Evolutionary conservation across 2,888 invertebrate species (phyloP).

Genomic region (Leptinotarsa tumamoca): DNA sequence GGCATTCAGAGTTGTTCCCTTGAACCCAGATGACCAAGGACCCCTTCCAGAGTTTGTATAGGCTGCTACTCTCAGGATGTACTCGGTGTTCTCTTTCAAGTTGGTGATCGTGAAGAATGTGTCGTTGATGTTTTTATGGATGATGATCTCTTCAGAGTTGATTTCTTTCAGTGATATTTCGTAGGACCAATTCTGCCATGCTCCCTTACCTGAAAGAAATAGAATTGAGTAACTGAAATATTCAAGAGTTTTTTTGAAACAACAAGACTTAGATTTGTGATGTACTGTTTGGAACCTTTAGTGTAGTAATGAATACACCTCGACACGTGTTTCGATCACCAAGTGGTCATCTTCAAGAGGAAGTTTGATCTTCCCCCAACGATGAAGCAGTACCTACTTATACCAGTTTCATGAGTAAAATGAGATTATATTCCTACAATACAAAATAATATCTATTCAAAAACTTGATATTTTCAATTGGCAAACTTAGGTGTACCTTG

Average conservation of each 20-base stretch:
- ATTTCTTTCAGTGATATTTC: slow-evolving; percentile 77
- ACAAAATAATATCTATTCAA: not conserved
- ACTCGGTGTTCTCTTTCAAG: slow-evolving; percentile 80
- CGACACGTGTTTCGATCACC: too few species aligned
- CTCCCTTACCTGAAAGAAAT: slow-evolving; percentile 69
- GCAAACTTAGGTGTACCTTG: slow-evolving; percentile 70
- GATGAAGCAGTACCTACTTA: too few species aligned
- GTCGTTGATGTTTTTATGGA: slow-evolving; percentile 69
- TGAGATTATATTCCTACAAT: not conserved
- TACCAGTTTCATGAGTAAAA: not conserved
- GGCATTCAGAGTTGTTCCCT: slow-evolving; percentile 74
- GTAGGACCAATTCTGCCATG: slow-evolving; percentile 83
- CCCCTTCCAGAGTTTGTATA: slow-evolving; percentile 82
- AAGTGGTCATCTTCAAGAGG: too few species aligned
- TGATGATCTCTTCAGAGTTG: slow-evolving; percentile 63
- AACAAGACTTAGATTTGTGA: too few species aligned
- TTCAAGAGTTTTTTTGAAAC: not conserved
- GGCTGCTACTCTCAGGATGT: slow-evolving; percentile 83
- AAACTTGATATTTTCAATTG: not conserved
- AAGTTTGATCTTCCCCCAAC: too few species aligned
- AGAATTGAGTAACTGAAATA: not conserved
- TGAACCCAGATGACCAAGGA: slow-evolving; percentile 75
- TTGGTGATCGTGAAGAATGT: slow-evolving; percentile 76
- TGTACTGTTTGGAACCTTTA: too few species aligned
- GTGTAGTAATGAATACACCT: too few species aligned